Conservation (phyloP, 2,797 vertebrate genomes). For the Peromyscus aztecus region DNA sequence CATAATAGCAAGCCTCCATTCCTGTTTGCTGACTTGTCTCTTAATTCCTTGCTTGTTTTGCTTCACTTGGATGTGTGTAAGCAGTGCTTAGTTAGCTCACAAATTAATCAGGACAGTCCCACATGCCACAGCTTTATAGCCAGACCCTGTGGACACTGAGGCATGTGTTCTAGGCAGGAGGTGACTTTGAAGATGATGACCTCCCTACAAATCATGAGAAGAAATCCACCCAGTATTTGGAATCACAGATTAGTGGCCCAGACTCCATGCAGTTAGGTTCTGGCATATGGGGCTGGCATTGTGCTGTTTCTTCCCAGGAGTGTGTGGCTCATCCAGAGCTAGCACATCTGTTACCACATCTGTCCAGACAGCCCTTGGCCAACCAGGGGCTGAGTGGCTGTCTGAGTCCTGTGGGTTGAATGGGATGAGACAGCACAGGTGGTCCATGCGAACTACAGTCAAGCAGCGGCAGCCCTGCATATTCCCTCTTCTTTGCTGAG, state of each 20-base stretch:
- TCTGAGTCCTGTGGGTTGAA: not conserved
- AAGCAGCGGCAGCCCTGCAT: not conserved
- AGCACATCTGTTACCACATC: not conserved
- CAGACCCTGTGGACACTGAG: not conserved
- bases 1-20: not conserved
- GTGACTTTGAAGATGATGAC: not conserved
- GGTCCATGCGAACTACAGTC: not conserved
- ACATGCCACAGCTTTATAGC: not conserved
- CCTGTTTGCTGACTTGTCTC: not conserved
- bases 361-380: not conserved
- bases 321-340: not conserved
- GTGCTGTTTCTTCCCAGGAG: not conserved
- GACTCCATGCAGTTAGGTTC: not conserved
- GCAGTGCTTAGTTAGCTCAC: slow-evolving; percentile 71
- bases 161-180: not conserved
- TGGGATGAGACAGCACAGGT: not conserved
- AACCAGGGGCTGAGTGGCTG: not conserved
- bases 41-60: slow-evolving; percentile 24
- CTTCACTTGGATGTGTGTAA: slow-evolving; percentile 74
- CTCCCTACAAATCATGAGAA: not conserved
- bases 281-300: not conserved
- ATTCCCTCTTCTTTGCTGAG: not conserved
- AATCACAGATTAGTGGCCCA: not conserved
- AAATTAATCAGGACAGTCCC: not conserved
- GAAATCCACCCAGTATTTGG: not conserved